Base-by-base conservation (phyloP, 2,888 invertebrate genomes). In the Tridacna crocea region DNA sequence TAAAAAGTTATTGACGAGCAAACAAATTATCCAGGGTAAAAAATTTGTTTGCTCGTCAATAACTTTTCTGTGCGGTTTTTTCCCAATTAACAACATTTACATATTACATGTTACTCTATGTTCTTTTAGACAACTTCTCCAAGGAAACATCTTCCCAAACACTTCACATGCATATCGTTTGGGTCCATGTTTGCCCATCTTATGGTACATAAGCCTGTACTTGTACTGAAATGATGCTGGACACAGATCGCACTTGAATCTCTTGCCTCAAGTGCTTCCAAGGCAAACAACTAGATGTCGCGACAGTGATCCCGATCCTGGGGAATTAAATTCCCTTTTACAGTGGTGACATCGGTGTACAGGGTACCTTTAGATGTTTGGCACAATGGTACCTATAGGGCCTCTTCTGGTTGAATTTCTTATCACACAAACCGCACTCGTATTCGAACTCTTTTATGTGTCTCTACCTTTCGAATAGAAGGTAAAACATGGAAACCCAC, bases 301-400 rank as follows among this genome's bases (percentile, higher is more conserved):
- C 24, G 68, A 36, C 48, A 68, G 27, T 22, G 68, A 68, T 36
- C 68, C n/a, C 11, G 68, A 68, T 36, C 68, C n/a, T 13, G 36
- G 68, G 22, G 47, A 46, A 22, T 24, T 17, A 47, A 68, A 68
- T 46, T 22, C 46, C 13, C 19, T 27, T 36, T 66, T 68, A 47
- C 68, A 68, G 68, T 47, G 48, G n/a, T n/a, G 46, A 47, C 68
- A 68, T 48, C 22, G 17, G 19, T 68, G 46, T 47, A 68, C 46
- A 36, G 27, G n/a, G 48, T 19, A 47, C 68, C 11, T 68, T 46
- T 15, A 48, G 48, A 27, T 68, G 68, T n/a, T 36, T 47, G 12
- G 68, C 24, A 27, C 46, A 48, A 47, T 68, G 68, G 48, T 47
- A 68, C 22, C 68, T 46, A 47, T 68, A 68, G 22, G 36, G 68